Evolutionary conservation across 2,888 invertebrate species (phyloP).

Genomic region (Heliconius hortense): DNA sequence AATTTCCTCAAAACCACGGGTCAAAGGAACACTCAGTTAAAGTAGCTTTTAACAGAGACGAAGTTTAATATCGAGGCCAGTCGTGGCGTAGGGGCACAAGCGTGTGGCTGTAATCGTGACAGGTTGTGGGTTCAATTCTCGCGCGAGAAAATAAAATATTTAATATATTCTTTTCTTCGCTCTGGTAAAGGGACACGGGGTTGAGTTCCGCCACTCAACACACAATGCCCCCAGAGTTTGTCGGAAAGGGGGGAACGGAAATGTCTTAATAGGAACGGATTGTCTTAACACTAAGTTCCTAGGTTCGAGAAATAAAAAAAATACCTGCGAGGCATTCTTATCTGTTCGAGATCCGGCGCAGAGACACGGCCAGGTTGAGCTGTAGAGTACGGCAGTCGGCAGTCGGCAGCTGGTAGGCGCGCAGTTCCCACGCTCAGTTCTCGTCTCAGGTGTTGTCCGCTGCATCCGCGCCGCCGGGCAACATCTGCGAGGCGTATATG

Average conservation of each 20-base stretch:
- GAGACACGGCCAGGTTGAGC: conserved; percentile 18
- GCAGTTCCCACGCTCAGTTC: conserved; percentile 33
- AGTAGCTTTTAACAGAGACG: conserved; percentile 10
- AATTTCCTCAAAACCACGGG: conserved; percentile 21
- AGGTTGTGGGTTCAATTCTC: too few relatives aligned
- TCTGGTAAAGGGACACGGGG: too few relatives aligned
- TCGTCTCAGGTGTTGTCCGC: conserved; percentile 15
- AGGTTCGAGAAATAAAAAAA: too few relatives aligned
- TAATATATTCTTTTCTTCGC: too few relatives aligned
- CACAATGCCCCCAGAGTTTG: too few relatives aligned
- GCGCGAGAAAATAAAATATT: too few relatives aligned
- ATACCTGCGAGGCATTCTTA: conserved; percentile 20
- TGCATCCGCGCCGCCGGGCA: conserved; percentile 22
- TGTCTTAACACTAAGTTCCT: too few relatives aligned
- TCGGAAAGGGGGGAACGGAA: too few relatives aligned
- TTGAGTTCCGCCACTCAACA: too few relatives aligned
- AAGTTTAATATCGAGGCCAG: neutral
- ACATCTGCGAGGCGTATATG: conserved; percentile 18
- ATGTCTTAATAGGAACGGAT: too few relatives aligned
- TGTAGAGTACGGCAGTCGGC: conserved; percentile 5
- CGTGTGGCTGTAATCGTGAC: too few relatives aligned
- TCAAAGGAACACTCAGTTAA: conserved; percentile 11
- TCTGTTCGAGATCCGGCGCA: neutral
- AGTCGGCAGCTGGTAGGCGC: conserved; percentile 29
- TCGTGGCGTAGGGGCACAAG: too few relatives aligned